Percentiles rank a stretch among this genome's conserved stretches.
These are phyloP conservation scores for Nibea albiflora DNA, from an alignment of 2,113 vertebrate species.

Conservation along the genomic window DNA sequence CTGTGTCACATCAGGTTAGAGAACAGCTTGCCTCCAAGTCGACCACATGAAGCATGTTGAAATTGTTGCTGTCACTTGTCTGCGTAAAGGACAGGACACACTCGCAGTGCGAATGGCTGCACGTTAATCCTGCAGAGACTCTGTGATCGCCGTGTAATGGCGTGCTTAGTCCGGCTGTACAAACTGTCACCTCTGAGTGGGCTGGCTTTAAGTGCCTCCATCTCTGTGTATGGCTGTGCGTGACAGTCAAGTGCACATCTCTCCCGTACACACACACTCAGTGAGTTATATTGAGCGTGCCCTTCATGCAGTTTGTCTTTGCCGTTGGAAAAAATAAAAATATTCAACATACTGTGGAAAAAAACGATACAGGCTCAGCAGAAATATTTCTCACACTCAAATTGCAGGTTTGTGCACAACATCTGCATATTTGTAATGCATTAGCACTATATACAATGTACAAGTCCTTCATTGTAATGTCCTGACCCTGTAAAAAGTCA, in stretches of 20 bases:
- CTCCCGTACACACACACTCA: slow-evolving; percentile 10
- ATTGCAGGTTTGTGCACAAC: slow-evolving; percentile 5
- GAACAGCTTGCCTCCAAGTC: neutral
- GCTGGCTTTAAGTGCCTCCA: slow-evolving; percentile 29
- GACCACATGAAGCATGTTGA: neutral
- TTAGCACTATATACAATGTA: neutral
- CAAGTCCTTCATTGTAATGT: neutral
- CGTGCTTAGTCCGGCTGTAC: slow-evolving; percentile 21
- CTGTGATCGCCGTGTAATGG: slow-evolving; percentile 43
- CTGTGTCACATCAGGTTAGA: neutral
- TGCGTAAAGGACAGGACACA: slow-evolving; percentile 2
- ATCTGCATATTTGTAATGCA: neutral
- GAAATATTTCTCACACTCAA: slow-evolving; percentile 19
- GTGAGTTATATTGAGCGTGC: slow-evolving; percentile 47
- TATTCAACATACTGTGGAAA: slow-evolving; percentile 32
- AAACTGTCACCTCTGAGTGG: slow-evolving; percentile 51
- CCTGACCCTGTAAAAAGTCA: neutral
- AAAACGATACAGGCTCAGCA: slow-evolving; percentile 14
- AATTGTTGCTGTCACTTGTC: neutral
- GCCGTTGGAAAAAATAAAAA: neutral
- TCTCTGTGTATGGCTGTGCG: slow-evolving; percentile 14
- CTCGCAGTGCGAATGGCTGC: neutral
- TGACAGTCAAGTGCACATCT: slow-evolving; percentile 33
- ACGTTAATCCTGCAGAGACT: slow-evolving; percentile 14
- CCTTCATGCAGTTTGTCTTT: slow-evolving; percentile 56